These are phyloP conservation scores for Sphyrna mokarran DNA, from an alignment of 2,113 vertebrate genomes.

Conservation along the genomic window DNA sequence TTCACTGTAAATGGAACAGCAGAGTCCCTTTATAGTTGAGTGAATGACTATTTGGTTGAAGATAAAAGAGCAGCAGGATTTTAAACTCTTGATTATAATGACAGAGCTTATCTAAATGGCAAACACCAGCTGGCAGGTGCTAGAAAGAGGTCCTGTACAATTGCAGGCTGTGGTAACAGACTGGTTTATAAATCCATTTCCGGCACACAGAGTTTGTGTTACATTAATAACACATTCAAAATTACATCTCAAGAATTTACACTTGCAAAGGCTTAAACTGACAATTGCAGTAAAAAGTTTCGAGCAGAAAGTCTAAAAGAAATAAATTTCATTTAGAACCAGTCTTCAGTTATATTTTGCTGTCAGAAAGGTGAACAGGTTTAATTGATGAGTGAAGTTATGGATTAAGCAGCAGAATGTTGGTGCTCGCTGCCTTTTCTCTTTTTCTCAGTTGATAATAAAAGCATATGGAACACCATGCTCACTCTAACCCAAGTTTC, in stretches of 20 bases:
- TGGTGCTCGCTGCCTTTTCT: background rate
- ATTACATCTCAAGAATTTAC: background rate
- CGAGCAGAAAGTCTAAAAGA: background rate
- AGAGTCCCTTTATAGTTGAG: background rate
- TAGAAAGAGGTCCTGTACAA: background rate
- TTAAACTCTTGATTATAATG: slow-evolving; percentile 26
- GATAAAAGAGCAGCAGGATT: slow-evolving; percentile 34
- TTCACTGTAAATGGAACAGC: background rate
- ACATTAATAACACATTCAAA: background rate
- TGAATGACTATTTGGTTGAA: background rate
- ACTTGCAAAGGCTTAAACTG: background rate
- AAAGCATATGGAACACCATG: background rate
- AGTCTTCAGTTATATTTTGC: background rate
- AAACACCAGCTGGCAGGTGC: slow-evolving; percentile 15
- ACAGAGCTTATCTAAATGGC: slow-evolving; percentile 17
- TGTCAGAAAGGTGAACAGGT: background rate
- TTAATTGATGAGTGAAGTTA: background rate
- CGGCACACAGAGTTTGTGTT: background rate
- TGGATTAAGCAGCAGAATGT: background rate
- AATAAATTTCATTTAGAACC: background rate
- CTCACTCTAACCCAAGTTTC: background rate
- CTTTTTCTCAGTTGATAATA: background rate
- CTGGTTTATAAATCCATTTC: background rate
- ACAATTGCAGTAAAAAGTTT: background rate
- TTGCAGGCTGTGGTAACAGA: background rate